Conservation (phyloP, 2,797 vertebrate genomes). For the Sebastes matsubarae region DNA sequence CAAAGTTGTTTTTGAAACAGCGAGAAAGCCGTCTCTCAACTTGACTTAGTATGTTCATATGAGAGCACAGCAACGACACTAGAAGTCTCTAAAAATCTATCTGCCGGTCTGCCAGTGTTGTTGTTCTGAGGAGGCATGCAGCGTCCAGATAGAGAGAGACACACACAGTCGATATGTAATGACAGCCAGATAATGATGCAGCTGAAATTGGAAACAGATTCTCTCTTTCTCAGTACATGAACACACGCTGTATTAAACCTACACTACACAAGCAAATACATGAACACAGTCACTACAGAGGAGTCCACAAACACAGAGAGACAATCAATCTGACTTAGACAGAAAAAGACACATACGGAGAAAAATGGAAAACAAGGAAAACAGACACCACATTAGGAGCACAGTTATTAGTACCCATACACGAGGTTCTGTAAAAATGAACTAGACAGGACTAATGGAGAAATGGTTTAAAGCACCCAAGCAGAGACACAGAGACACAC, state of each 20-base stretch:
- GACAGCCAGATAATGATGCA: constrained; percentile 26
- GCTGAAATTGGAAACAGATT: constrained; percentile 26
- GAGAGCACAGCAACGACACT: background rate
- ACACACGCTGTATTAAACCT: background rate
- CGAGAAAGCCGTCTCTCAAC: background rate
- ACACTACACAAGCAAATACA: background rate
- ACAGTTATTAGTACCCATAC: background rate
- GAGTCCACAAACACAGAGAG: background rate
- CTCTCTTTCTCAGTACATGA: background rate
- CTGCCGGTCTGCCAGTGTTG: background rate
- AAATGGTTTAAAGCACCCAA: background rate
- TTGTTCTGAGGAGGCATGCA: background rate
- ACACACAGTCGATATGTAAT: constrained; percentile 28
- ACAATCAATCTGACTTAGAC: background rate
- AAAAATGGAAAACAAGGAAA: background rate
- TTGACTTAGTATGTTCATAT: background rate
- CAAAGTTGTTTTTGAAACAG: background rate
- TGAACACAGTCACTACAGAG: background rate
- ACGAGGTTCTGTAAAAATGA: background rate
- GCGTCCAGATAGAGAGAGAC: background rate
- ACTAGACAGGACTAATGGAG: background rate
- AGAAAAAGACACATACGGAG: background rate
- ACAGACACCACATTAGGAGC: background rate
- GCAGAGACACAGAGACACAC: constrained; percentile 17
- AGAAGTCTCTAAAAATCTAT: background rate